Conservation (phyloP, 2,113 vertebrate species). For the Pan troglodytes region NHGRI_mPanTro3-v2.1_pri NC_086016.1:45422001-45422500, state of each 20-base stretch:
- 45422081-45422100: neutral
- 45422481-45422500: neutral
- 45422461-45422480: neutral
- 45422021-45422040: accelerated
- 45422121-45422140: neutral
- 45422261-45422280: accelerated
- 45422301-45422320: accelerated
- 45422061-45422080: accelerated
- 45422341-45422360: neutral
- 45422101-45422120: neutral
- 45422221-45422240: accelerated
- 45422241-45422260: accelerated
- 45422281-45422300: accelerated
- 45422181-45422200: neutral
- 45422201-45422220: too few species aligned
- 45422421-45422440: accelerated
- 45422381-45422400: neutral
- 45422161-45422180: neutral
- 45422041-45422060: neutral
- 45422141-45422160: accelerated
- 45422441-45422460: too few species aligned
- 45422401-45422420: accelerated
- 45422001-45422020: neutral
- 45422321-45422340: neutral
- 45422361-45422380: neutral